Evolutionary conservation across 2,797 vertebrate species (phyloP).

Genomic region (Microhierax caerulescens): DNA sequence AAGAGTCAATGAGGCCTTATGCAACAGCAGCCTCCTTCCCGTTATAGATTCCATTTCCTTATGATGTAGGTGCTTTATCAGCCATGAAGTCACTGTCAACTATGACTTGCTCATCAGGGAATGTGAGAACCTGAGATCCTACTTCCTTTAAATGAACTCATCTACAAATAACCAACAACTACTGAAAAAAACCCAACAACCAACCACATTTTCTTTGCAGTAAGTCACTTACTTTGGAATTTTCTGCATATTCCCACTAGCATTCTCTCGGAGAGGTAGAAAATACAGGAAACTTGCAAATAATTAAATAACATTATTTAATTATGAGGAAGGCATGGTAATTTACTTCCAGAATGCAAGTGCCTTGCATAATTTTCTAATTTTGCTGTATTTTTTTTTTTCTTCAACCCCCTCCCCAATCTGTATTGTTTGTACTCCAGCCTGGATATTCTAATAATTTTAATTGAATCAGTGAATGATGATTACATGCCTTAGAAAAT

Average conservation of each 20-base stretch:
- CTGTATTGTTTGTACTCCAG: neutral
- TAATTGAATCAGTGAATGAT: neutral
- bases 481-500: neutral
- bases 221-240: neutral
- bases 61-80: neutral
- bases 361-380: neutral
- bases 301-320: conserved; percentile 60
- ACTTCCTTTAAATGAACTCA: neutral
- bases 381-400: neutral
- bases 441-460: neutral
- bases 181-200: too few species aligned
- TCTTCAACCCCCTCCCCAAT: neutral
- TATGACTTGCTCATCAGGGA: neutral
- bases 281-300: conserved; percentile 40
- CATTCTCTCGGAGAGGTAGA: neutral
- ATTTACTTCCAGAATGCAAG: neutral
- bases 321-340: conserved; percentile 19
- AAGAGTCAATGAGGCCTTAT: neutral
- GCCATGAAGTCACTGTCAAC: neutral
- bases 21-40: neutral
- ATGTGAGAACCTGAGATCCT: neutral
- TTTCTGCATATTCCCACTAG: neutral
- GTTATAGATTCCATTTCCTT: neutral
- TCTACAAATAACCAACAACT: neutral
- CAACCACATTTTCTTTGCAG: neutral